Conservation (phyloP, 1,140 invertebrate genomes). For the Dinoponera quadriceps region DNA sequence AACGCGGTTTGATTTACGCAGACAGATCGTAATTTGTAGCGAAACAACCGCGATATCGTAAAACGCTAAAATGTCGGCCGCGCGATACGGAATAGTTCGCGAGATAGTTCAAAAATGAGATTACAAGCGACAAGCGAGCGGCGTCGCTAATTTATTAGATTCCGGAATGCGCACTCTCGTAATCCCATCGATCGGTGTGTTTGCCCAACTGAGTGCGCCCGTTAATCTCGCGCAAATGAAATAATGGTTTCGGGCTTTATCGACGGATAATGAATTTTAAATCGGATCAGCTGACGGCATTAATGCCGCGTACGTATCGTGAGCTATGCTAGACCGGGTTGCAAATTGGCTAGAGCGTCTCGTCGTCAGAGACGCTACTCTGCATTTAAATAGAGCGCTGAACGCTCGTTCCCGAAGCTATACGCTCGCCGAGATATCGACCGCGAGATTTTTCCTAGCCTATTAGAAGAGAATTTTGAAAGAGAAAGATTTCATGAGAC, state of each 20-base stretch:
- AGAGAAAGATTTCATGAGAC: not conserved
- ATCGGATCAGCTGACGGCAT: slow-evolving; percentile 73
- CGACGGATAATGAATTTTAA: slow-evolving; percentile 77
- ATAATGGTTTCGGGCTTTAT: slow-evolving; percentile 76
- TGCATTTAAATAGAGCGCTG: slow-evolving; percentile 54
- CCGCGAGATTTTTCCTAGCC: slow-evolving; percentile 1
- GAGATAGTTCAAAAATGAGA: slow-evolving; percentile 65
- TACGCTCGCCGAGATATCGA: slow-evolving; percentile 30
- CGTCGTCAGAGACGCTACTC: slow-evolving; percentile 48
- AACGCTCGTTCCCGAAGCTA: slow-evolving; percentile 21
- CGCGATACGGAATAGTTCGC: slow-evolving; percentile 52
- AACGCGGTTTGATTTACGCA: not conserved
- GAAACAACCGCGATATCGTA: slow-evolving; percentile 54
- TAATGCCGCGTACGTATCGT: slow-evolving; percentile 68
- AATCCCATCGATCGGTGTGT: slow-evolving; percentile 75
- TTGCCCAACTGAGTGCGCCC: slow-evolving; percentile 72
- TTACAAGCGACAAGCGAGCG: slow-evolving; percentile 64
- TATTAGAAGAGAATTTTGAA: not conserved
- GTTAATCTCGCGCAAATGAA: slow-evolving; percentile 76
- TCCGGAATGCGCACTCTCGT: slow-evolving; percentile 68
- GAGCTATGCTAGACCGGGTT: slow-evolving; percentile 71
- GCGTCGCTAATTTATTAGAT: slow-evolving; percentile 78
- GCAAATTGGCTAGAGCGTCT: slow-evolving; percentile 70
- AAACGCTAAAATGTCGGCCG: slow-evolving; percentile 49
- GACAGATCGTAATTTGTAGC: slow-evolving; percentile 53